Base-by-base conservation (phyloP, 2,797 vertebrate species). In the Ctenopoma kingsleyae region DNA sequence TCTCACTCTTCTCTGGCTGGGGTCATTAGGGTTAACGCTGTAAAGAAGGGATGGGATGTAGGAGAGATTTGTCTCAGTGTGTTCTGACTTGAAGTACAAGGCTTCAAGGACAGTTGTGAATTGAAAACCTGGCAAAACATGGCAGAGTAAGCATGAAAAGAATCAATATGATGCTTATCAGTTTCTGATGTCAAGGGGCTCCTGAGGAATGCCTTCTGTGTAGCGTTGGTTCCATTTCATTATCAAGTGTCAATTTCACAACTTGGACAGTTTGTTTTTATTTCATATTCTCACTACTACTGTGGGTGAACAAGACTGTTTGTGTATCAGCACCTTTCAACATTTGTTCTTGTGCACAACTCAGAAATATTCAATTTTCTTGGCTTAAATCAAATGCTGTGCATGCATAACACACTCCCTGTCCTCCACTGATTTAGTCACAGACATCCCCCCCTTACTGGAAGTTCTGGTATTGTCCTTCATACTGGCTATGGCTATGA, bases 11-110 rank as follows among this genome's bases (percentile, higher is more conserved):
- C 61, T 80, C 69, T 78, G 75, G 84, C 77, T 67, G 36, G 68
- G 84, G 86, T 86, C 86, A 82, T 85, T 82, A 74, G 67, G 86
- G 87, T 89, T 87, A 91, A 84, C 61, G 8, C 85, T 74, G 64
- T 67, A 72, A 83, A 87, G 64, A 78, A 77, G 20, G 68, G 56
- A 69, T 59, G 71, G 77, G 71, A 69, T 76, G 71, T 67, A 53
- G 57, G 54, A 71, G 68, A 80, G 78, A 81, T 90, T 87, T 80
- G 76, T 87, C 68, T 83, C 76, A 19, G 48, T 72, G 56, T 71
- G 49, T 77, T 88, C 67, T 52, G 44, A 59, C 69, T 86, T 80
- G 13, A 84, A 88, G 85, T 70, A 78, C 74, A 82, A 71, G 79
- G 51, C 87, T 87, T 89, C 82, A 88, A 90, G 84, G 79, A 86